Conservation (phyloP, 2,797 vertebrate species). For the Choloepus didactylus region DNA sequence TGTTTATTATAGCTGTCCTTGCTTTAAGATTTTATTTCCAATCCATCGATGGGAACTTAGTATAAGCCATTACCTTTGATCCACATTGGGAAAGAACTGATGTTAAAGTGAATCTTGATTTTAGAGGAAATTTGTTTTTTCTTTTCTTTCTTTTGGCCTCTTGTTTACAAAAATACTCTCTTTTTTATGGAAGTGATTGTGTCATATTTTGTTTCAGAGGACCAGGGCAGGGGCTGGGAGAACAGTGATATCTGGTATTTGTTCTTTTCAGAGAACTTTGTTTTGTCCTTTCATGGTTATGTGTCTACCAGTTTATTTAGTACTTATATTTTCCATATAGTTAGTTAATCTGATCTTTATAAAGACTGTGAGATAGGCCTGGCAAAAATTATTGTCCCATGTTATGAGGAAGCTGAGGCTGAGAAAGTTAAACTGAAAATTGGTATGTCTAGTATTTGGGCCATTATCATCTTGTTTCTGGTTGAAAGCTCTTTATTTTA, state of each 20-base stretch:
- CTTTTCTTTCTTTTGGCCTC: background rate
- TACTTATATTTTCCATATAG: slow-evolving; percentile 3
- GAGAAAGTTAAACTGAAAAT: slow-evolving; percentile 41
- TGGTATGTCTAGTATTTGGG: background rate
- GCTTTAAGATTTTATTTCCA: slow-evolving; percentile 50
- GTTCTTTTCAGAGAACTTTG: slow-evolving; percentile 1
- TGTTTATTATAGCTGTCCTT: background rate
- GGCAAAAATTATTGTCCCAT: background rate
- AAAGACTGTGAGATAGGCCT: background rate
- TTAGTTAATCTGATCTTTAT: background rate
- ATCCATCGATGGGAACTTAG: background rate
- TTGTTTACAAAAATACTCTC: slow-evolving; percentile 36
- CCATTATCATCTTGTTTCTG: slow-evolving; percentile 9
- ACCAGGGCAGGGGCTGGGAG: background rate
- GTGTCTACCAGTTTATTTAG: background rate
- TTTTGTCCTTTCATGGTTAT: slow-evolving; percentile 6
- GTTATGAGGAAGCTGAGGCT: slow-evolving; percentile 26
- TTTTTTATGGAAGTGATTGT: slow-evolving; percentile 18
- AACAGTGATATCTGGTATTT: background rate
- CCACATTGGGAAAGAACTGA: background rate
- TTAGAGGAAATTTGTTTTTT: background rate
- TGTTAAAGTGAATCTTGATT: slow-evolving; percentile 59
- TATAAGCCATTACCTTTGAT: slow-evolving; percentile 29
- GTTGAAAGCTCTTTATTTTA: slow-evolving; percentile 29
- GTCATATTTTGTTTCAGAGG: background rate